phyloP scores from a whole-genome alignment of 2,888 invertebrate genomes.

The Xanthorhoe designata region DNA sequence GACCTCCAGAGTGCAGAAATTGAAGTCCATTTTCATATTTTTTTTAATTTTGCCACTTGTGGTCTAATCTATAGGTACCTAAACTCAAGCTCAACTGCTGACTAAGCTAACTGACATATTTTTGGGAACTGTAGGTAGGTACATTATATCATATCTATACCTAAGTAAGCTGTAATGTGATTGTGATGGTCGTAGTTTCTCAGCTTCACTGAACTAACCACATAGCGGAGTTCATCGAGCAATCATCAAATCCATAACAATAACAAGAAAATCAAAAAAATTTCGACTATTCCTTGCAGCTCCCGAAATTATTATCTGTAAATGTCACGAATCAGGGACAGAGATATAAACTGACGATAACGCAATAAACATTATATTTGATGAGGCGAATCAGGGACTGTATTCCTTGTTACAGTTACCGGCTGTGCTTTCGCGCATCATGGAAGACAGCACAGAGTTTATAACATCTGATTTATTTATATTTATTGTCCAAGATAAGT shows the following conservation, averaged over 20 bases:
- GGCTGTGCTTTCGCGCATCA: conserved; percentile 13
- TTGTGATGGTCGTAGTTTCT: background rate
- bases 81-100: no score
- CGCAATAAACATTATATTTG: conserved; percentile 42
- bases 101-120: no score
- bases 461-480: background rate
- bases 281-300: conserved; percentile 30
- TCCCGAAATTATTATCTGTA: conserved; percentile 31
- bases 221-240: conserved; percentile 5
- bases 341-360: conserved; percentile 46
- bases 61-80: no score
- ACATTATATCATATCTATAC: no score
- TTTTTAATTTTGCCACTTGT: no score
- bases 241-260: conserved; percentile 20
- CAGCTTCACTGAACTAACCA: background rate
- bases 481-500: background rate
- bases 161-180: background rate
- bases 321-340: conserved; percentile 44
- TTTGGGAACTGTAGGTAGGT: no score
- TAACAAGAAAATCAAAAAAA: background rate
- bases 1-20: no score
- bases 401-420: conserved; percentile 4
- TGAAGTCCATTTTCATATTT: no score
- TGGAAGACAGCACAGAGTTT: background rate
- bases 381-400: conserved; percentile 40